Evolutionary conservation across 1,140 invertebrate species (phyloP).

Genomic region (Pissodes strobi): DNA sequence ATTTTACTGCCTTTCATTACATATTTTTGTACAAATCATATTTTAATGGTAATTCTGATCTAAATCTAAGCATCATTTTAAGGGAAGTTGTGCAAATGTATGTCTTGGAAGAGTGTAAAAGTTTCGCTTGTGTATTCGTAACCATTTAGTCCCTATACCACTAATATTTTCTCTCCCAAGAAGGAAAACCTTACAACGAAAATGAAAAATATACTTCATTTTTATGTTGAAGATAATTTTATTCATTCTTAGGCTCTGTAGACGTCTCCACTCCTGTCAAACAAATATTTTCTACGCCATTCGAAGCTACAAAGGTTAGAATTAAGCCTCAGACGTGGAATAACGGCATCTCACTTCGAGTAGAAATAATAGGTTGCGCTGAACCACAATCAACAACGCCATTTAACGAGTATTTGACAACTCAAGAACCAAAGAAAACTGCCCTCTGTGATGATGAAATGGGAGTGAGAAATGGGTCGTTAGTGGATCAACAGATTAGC

Average conservation of each 20-base stretch:
- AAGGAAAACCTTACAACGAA: too few species aligned
- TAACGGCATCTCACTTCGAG: constrained; percentile 69
- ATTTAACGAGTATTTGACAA: constrained; percentile 18
- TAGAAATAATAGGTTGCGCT: constrained; percentile 77
- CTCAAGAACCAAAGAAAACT: not conserved
- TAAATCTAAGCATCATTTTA: too few species aligned
- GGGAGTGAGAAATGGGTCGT: constrained; percentile 64
- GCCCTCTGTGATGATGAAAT: constrained; percentile 65
- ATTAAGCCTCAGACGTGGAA: constrained; percentile 78
- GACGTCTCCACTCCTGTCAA: constrained; percentile 63
- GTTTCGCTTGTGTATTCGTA: too few species aligned
- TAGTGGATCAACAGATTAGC: constrained; percentile 64
- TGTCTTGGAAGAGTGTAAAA: too few species aligned
- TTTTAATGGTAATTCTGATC: too few species aligned
- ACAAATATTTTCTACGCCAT: constrained; percentile 68
- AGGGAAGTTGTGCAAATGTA: too few species aligned
- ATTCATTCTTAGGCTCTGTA: constrained; percentile 62
- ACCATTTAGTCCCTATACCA: too few species aligned
- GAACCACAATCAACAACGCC: constrained; percentile 45
- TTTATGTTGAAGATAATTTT: too few species aligned
- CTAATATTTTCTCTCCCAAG: too few species aligned
- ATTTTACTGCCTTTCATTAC: too few species aligned
- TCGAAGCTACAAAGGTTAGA: constrained; percentile 73
- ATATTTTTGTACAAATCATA: too few species aligned
- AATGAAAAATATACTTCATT: too few species aligned